Evolutionary conservation across 2,113 vertebrate species (phyloP), one percentile per base, ranked within the genome.

Genomic region (Notechis scutatus): DNA sequence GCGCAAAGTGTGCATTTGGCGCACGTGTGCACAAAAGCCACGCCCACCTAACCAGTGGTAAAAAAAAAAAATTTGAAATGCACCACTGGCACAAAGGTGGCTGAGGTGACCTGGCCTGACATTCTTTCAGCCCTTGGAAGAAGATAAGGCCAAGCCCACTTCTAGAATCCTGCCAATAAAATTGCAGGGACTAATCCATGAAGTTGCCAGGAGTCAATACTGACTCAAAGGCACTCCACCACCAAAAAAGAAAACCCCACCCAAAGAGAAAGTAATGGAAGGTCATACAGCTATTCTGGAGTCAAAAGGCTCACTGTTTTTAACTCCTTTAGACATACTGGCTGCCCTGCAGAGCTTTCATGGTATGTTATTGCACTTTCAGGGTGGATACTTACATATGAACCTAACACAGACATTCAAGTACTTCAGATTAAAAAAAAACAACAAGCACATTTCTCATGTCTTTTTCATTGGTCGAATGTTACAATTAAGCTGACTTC

Each of bases 401-500:
- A 18, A 74, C 5, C 39, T 39, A 59, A 20, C 34, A 39, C 2
- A 74, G 69, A 39, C 4, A 26, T 20, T 91, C 39, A 91, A 86
- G 69, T 39, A 86, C 50, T n/a, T 94, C 69, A 55, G 15, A 3
- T 56, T 47, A 1, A 47, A 47, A 47, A 47, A 47, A 47, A 47
- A 47, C 5, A 47, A 8, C 47, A 3, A 47, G 47, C 86, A 91
- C 89, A 69, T 91, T 85, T 91, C 87, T 93, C n/a, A 23, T 88
- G 42, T 92, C 74, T 88, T 95, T 24, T 89, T 29, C 15, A 14
- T 96, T 93, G 92, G 55, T 85, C 85, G 23, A 92, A 94, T 89
- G 64, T 47, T 47, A 64, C 94, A 95, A 93, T n/a, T 90, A 7
- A 47, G 54, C 23, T 87, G 4, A 9, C 55, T 93, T 93, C 29